Base-by-base conservation (phyloP, 2,113 vertebrate genomes). In the Brienomyrus longianalis region DNA sequence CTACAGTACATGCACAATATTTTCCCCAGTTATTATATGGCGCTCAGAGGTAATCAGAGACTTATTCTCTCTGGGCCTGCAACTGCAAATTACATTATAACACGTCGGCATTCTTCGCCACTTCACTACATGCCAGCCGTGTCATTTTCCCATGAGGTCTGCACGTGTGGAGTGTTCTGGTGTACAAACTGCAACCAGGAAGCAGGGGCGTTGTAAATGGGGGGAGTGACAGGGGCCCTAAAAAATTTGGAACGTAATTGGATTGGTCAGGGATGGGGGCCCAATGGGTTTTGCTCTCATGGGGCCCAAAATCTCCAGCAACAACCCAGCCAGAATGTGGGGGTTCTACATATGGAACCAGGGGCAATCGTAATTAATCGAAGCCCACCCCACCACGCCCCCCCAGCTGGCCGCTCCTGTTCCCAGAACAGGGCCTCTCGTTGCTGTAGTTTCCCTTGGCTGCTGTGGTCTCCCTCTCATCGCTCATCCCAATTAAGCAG, bases 401-500 rank as follows among this genome's bases (percentile, higher is more conserved):
- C 27, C 11, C 7, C 5, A 8, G 17, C 77, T 35, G 77, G n/a
- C 70, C 2, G 13, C n/a, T 5, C 35, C 48, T 13, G 83, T 27
- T 47, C 77, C 0, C 84, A 86, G 50, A 23, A 27, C n/a, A 31
- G 47, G 9, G 11, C n/a, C 27, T 54, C 50, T 23, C 6, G 8
- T 31, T 2, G n/a, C 84, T 52, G 50, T 19, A 10, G 84, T 1
- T 50, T 31, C 47, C 50, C 47, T 23, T 35, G n/a, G 23, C 50
- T 86, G 85, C 48, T 51, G 50, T 52, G 50, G 15, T 19, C 21
- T 10, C 11, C 11, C 85, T 51, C 48, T 50, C 84, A 52, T 52
- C 27, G 85, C 48, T 86, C 85, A 31, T 86, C 85, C 85, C 85
- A 86, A 52, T 86, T 86, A 86, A 86, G 85, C 85, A 86, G 85